Conservation (phyloP, 2,888 invertebrate species). For the Cancer borealis region DNA sequence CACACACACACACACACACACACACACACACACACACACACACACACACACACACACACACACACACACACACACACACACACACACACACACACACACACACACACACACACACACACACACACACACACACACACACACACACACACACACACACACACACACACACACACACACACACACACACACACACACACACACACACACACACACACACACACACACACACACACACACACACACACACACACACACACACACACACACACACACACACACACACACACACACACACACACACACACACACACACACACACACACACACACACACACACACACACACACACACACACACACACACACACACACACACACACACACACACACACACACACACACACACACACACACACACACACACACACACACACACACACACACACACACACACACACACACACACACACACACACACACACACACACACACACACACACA, state of each 20-base stretch:
- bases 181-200: background rate
- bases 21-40: background rate
- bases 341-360: too few relatives aligned
- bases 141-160: background rate
- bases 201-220: background rate
- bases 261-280: background rate
- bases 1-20: background rate
- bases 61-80: background rate
- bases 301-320: background rate
- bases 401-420: too few relatives aligned
- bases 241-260: background rate
- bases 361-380: too few relatives aligned
- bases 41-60: background rate
- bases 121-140: background rate
- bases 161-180: background rate
- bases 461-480: too few relatives aligned
- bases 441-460: too few relatives aligned
- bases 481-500: too few relatives aligned
- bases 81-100: background rate
- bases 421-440: too few relatives aligned
- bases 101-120: background rate
- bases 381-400: too few relatives aligned
- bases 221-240: background rate
- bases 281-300: background rate
- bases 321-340: too few relatives aligned